Base-by-base conservation (phyloP, 2,113 vertebrate genomes). In the Nettapus auritus region DNA sequence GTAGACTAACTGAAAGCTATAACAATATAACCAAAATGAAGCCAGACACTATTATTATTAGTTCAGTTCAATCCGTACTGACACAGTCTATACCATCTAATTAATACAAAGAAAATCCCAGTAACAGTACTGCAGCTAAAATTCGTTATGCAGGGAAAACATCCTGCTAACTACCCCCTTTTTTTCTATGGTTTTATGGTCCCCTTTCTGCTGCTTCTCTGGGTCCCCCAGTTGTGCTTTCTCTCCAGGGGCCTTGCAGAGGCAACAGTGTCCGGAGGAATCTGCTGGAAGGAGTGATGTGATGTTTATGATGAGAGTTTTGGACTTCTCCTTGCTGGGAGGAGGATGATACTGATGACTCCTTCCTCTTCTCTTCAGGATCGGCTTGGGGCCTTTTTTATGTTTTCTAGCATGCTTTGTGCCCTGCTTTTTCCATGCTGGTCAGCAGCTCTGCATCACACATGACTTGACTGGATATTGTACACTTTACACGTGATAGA, bases 191-290 rank as follows among this genome's bases (percentile, higher is more conserved):
- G 11, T 33, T 13, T 59, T 36, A 19, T 8, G 4, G 8, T 76
- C 1, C 9, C 48, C 8, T 33, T 76, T 38, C 0, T 0, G 42
- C 36, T n/a, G n/a, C 19, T 87, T 66, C 38, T 55, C 17, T 1
- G 1, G 28, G 33, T 21, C 53, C 28, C 38, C 21, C 0, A 0
- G 48, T 48, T 64, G 36, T 22, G 11, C 13, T 82, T 73, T 73
- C 22, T 31, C 40, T 73, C 19, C 0, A 0, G 33, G 26, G 15
- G 2, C 59, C 59, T 3, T 52, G n/a, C 80, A 59, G 68, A 59
- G 34, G 28, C 2, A 1, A n/a, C 70, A 28, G 26, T 40, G 67
- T 62, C 46, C 31, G 22, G 38, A 55, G 38, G 71, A 89, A 42
- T 48, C 29, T 78, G 5, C 77, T 79, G 40, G 42, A 53, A 91